Base-by-base conservation (phyloP, 1,140 invertebrate species). In the Tribolium castaneum region DNA sequence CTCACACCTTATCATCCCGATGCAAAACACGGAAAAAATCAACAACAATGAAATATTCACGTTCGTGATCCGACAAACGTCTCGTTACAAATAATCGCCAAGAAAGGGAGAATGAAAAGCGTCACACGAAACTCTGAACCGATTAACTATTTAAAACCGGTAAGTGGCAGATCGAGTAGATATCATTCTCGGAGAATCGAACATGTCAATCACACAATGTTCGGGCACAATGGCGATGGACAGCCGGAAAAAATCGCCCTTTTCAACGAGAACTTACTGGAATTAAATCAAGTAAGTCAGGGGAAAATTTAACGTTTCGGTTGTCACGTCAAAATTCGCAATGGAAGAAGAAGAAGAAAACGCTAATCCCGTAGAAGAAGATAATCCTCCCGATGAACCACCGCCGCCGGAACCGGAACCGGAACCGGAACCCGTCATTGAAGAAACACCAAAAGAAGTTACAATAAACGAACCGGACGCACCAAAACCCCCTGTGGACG, bases 141-240 rank as follows among this genome's bases (percentile, higher is more conserved):
- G 71, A 74, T 78, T 78, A 78, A 78, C 54, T 66, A 78, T 78
- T 78, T 78, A 78, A 73, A 12, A n/a, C 9, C 13, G 51, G 49
- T 78, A 78, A 78, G 77, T 78, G 77, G 49, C 45, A 73, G 71
- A 75, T 78, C 77, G 77, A 78, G 71, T 78, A 56, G 50, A 75
- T 52, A 78, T 78, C 56, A 78, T 50, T 78, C 59, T 66, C 39
- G 62, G 71, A 34, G 71, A 72, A 45, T 50, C 56, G 72, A 78
- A 78, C 71, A 74, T 54, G 77, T 78, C 77, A 78, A 78, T 78
- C 77, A 78, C 50, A 54, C 76, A 77, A 77, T 77, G 66, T 66
- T 72, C 76, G 59, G 13, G n/a, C 59, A 66, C 59, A 66, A 66
- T 35, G 12, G 59, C 25, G n/a, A 12, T 4, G 25, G 25, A 35